Conservation (phyloP, 2,797 vertebrate species). For the Todus mexicanus region DNA sequence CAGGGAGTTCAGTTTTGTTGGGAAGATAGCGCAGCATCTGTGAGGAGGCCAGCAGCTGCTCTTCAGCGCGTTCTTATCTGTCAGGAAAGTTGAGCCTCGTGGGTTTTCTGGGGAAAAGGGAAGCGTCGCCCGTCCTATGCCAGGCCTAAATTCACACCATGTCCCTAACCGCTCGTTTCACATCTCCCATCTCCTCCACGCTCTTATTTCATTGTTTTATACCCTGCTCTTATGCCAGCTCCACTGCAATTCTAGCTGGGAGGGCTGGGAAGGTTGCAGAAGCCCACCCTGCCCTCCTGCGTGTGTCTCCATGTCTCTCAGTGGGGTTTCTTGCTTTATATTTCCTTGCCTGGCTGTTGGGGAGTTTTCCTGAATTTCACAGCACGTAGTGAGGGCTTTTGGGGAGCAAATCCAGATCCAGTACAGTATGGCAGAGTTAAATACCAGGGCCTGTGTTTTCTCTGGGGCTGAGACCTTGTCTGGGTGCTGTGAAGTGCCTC, state of each 20-base stretch:
- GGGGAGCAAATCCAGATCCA: neutral
- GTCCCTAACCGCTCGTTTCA: neutral
- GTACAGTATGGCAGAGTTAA: fast-evolving
- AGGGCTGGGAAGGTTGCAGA: too few relatives aligned
- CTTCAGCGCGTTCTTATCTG: neutral
- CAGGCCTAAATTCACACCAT: neutral
- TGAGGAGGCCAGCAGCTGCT: fast-evolving
- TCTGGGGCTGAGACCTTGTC: neutral
- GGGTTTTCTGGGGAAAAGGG: neutral
- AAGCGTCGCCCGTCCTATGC: fast-evolving
- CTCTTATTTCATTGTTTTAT: neutral
- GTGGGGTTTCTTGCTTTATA: neutral
- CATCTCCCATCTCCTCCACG: neutral
- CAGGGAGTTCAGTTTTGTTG: neutral
- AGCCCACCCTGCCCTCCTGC: neutral
- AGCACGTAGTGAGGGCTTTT: fast-evolving
- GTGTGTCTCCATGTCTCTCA: fast-evolving
- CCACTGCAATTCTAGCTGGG: too few relatives aligned
- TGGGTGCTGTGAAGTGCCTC: neutral
- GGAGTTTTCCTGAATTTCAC: neutral
- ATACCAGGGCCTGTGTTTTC: neutral
- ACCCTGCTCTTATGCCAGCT: neutral
- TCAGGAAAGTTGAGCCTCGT: neutral
- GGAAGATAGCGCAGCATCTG: neutral
- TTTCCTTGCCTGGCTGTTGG: neutral